A percentile compares a stretch with the other conserved stretches of the same genome.
Evolutionary conservation across 2,797 vertebrate genomes (phyloP).

Genomic region (Halcyon smyrnensis): DNA sequence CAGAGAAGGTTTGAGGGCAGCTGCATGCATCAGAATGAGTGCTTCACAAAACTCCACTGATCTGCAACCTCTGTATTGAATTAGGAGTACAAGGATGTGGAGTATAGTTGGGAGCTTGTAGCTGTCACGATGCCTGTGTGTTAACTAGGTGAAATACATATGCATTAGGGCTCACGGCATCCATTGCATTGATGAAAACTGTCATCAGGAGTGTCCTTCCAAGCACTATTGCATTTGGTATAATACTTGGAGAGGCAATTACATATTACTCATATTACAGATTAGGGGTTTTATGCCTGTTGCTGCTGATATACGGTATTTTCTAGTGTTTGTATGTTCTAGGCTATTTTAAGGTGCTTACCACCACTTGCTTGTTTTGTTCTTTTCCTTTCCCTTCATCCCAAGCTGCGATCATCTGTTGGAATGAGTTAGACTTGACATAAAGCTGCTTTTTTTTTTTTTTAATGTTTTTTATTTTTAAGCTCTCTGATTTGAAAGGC

Average conservation of each 20-base stretch:
- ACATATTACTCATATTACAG: background rate
- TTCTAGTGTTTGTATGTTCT: background rate
- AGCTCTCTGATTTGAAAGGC: slow-evolving; percentile 79
- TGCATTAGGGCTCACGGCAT: background rate
- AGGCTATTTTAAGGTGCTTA: background rate
- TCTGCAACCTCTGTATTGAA: background rate
- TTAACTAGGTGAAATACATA: background rate
- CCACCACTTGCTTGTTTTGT: background rate
- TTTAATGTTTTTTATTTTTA: background rate
- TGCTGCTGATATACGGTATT: background rate
- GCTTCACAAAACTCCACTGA: background rate
- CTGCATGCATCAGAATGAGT: background rate
- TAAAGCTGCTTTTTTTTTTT: background rate
- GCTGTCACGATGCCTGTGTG: background rate
- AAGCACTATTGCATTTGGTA: background rate
- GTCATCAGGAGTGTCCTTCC: background rate
- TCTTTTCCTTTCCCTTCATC: background rate
- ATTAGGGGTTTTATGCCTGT: background rate
- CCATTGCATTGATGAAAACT: background rate
- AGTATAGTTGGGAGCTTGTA: background rate
- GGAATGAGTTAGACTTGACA: background rate
- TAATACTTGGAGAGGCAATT: background rate
- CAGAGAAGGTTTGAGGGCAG: background rate
- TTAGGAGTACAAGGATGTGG: background rate
- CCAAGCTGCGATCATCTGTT: background rate